phyloP scores from a whole-genome alignment of 2,113 vertebrate species.

The Gorsachius goisagi region DNA sequence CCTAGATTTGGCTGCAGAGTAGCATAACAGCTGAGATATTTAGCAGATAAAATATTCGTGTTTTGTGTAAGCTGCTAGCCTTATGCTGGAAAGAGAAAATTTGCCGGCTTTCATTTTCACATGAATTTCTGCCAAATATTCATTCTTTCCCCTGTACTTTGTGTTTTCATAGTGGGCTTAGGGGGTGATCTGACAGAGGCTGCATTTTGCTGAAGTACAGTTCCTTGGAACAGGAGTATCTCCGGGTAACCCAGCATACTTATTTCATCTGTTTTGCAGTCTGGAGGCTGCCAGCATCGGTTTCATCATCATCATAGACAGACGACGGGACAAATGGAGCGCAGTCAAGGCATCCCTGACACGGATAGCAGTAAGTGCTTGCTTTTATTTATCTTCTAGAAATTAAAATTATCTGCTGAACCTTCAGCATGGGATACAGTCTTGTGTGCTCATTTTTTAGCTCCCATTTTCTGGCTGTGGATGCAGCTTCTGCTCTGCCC shows the following conservation, averaged over 20 bases:
- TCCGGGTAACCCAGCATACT: constrained; percentile 2
- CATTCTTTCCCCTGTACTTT: neutral
- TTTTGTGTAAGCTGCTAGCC: constrained; percentile 1
- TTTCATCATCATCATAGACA: constrained; percentile 93
- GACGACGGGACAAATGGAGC: constrained; percentile 94
- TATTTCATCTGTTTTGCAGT: constrained; percentile 71
- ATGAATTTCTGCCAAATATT: neutral
- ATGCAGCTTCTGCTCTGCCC: neutral
- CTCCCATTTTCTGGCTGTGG: neutral
- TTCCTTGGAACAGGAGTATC: neutral
- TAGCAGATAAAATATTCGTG: constrained; percentile 2
- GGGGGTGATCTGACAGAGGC: neutral
- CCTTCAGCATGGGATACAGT: neutral
- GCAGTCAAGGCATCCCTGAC: constrained; percentile 90
- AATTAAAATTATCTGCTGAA: neutral
- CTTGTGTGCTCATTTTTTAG: neutral
- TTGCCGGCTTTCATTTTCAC: neutral
- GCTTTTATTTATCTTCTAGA: neutral
- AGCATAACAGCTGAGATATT: neutral
- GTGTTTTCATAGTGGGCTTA: neutral
- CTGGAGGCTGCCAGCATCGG: constrained; percentile 94
- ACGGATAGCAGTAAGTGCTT: constrained; percentile 88
- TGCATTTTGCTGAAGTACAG: neutral
- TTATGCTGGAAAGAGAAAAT: neutral
- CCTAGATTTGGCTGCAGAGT: neutral